phyloP scores from a whole-genome alignment of 37 sponge, comb jelly and placozoan species.

The Hexactinellida sp. region DNA sequence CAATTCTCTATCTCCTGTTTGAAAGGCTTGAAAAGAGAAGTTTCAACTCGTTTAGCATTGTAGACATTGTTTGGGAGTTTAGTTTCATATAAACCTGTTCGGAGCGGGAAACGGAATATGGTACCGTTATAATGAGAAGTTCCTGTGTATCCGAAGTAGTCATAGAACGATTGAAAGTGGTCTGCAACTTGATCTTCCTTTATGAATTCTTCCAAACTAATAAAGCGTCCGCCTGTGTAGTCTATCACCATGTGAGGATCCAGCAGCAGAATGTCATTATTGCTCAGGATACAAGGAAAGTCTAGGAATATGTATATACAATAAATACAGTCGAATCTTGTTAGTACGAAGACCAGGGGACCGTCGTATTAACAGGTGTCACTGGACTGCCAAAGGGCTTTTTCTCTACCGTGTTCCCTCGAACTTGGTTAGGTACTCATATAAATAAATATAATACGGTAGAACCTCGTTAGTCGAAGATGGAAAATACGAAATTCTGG shows the following conservation, averaged over 20 bases:
- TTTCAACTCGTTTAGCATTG: neutral
- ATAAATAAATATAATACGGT: too few relatives aligned
- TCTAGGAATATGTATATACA: too few relatives aligned
- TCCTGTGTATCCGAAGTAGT: neutral
- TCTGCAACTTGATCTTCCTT: neutral
- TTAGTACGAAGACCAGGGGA: too few relatives aligned
- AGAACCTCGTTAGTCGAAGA: too few relatives aligned
- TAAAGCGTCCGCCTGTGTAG: neutral
- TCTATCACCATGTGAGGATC: slow-evolving; percentile 9
- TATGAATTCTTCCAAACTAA: neutral
- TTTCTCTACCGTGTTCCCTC: too few relatives aligned
- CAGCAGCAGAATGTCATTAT: neutral
- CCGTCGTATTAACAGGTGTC: too few relatives aligned
- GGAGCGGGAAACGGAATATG: neutral
- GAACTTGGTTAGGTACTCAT: too few relatives aligned
- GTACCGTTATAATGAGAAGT: neutral
- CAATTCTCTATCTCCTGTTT: slow-evolving; percentile 3
- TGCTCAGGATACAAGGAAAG: slow-evolving; percentile 10
- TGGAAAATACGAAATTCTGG: too few relatives aligned
- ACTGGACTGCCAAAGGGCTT: too few relatives aligned
- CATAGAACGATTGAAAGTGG: neutral
- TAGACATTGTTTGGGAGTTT: neutral
- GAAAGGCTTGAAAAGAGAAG: neutral
- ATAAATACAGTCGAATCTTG: too few relatives aligned
- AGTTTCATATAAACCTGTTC: slow-evolving; percentile 11